Evolutionary conservation across 2,888 invertebrate species (phyloP).

Genomic region (Mesorhabditis spiculigera): DNA sequence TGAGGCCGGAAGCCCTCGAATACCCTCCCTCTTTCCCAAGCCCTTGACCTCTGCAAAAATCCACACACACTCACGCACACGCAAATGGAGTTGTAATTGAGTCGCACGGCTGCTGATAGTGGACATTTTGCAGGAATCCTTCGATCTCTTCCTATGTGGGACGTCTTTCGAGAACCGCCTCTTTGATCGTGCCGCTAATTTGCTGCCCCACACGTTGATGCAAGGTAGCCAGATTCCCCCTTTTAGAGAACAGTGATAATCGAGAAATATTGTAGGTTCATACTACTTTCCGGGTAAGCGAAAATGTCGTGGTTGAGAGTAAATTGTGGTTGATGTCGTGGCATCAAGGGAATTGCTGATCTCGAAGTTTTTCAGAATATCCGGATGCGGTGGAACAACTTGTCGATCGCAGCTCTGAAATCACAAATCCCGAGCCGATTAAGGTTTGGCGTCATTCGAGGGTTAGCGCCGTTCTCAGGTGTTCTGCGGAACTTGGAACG

Average conservation of each 20-base stretch:
- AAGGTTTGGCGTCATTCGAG: constrained; percentile 20
- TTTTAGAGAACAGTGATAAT: too few relatives aligned
- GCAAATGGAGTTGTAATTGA: background rate
- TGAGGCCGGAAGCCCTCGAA: too few relatives aligned
- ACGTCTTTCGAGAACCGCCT: constrained; percentile 85
- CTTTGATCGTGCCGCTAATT: constrained; percentile 82
- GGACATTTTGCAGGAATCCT: constrained; percentile 72
- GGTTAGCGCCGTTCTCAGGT: background rate
- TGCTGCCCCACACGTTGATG: constrained; percentile 80
- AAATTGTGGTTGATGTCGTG: too few relatives aligned
- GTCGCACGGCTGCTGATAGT: background rate
- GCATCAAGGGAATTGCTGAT: background rate
- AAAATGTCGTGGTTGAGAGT: too few relatives aligned
- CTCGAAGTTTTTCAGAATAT: constrained; percentile 42
- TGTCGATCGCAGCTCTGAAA: constrained; percentile 42
- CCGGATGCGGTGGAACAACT: constrained; percentile 44
- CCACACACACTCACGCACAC: background rate
- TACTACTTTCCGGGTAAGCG: too few relatives aligned
- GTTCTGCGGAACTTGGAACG: constrained; percentile 94
- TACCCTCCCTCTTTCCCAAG: background rate
- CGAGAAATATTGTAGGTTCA: too few relatives aligned
- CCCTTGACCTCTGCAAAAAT: background rate
- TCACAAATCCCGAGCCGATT: constrained; percentile 34
- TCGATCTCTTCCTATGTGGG: constrained; percentile 87
- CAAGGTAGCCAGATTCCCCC: constrained; percentile 66